Evolutionary conservation across 2,888 invertebrate genomes (phyloP).

Genomic region (Drosophila nigritarsus): DNA sequence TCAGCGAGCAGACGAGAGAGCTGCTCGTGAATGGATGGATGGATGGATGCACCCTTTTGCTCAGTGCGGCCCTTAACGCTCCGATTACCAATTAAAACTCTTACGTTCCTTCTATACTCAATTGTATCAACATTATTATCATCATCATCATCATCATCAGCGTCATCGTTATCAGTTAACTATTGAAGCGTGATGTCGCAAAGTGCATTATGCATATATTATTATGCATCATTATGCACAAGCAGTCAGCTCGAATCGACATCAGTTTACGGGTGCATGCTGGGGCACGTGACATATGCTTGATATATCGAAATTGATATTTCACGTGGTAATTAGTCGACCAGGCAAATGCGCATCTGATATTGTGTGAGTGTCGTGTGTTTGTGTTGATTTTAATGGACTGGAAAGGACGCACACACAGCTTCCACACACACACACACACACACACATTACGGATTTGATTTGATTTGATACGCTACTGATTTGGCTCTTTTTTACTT

Average conservation of each 20-base stretch:
- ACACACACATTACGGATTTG: conserved; percentile 17
- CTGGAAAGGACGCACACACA: conserved; percentile 28
- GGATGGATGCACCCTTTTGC: conserved; percentile 8
- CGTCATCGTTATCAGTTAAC: conserved; percentile 3
- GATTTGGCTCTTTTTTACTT: conserved; percentile 2
- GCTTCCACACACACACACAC: conserved; percentile 28
- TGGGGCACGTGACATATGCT: conserved; percentile 53
- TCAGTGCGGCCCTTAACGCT: conserved; percentile 34
- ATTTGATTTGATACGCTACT: conserved; percentile 7
- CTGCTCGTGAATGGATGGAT: not conserved
- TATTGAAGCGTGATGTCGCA: conserved; percentile 59
- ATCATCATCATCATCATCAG: conserved; percentile 18
- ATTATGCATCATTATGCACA: conserved; percentile 41
- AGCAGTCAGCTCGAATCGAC: conserved; percentile 21
- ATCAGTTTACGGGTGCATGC: conserved; percentile 27
- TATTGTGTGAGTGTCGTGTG: conserved; percentile 13
- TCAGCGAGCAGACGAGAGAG: conserved; percentile 20
- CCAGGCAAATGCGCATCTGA: conserved; percentile 7
- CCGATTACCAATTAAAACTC: conserved; percentile 71
- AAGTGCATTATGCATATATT: conserved; percentile 39
- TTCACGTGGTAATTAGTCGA: conserved; percentile 49
- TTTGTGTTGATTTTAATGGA: conserved; percentile 41
- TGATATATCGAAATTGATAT: conserved; percentile 36
- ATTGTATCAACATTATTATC: conserved; percentile 43
- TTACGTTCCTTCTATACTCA: conserved; percentile 59